Conservation (phyloP, 2,888 invertebrate genomes). For the Oxytorus armatus region DNA sequence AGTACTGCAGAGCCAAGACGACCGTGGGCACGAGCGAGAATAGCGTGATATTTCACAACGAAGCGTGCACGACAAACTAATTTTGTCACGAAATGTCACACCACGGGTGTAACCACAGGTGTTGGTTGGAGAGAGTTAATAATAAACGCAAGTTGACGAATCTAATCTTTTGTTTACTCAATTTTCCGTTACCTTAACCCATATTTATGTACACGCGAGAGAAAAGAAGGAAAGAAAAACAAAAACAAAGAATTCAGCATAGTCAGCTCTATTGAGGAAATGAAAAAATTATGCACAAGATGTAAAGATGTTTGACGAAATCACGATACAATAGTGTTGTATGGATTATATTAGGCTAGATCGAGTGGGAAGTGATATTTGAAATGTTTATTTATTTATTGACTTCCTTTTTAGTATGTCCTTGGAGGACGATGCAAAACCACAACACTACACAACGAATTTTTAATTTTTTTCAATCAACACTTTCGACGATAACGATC, state of each 20-base stretch:
- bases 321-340: too few relatives aligned
- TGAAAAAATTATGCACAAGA: background rate
- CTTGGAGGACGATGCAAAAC: too few relatives aligned
- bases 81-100: slow-evolving; percentile 39
- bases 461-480: too few relatives aligned
- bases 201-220: slow-evolving; percentile 6
- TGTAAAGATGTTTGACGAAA: background rate
- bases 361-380: too few relatives aligned
- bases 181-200: slow-evolving; percentile 30
- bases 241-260: too few relatives aligned
- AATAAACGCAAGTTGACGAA: slow-evolving; percentile 59
- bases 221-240: background rate
- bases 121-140: slow-evolving; percentile 42
- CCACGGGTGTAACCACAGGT: background rate
- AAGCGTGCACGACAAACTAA: slow-evolving; percentile 67
- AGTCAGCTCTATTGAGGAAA: slow-evolving; percentile 4
- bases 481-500: too few relatives aligned
- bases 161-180: slow-evolving; percentile 22
- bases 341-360: too few relatives aligned
- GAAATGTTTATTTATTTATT: too few relatives aligned
- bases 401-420: too few relatives aligned
- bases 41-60: slow-evolving; percentile 70
- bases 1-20: slow-evolving; percentile 71
- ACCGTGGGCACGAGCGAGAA: slow-evolving; percentile 70
- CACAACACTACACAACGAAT: too few relatives aligned